Evolutionary conservation across 2,113 vertebrate genomes (phyloP).

Genomic region (Trinectes maculatus): DNA sequence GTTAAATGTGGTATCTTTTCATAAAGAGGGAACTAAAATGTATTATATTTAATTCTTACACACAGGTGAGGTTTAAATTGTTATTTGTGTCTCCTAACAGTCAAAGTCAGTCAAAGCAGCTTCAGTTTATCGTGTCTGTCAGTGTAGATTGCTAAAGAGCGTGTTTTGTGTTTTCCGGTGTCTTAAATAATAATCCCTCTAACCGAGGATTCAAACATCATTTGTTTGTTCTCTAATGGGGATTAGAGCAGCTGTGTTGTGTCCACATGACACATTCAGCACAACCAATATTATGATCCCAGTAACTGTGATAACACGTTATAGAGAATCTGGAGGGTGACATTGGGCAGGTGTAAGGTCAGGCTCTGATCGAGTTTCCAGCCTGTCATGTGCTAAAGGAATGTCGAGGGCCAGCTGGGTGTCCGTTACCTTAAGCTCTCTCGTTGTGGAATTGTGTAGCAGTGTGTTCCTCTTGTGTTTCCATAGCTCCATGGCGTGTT

Average conservation of each 20-base stretch:
- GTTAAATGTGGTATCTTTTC: not conserved
- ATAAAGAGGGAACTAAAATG: not conserved
- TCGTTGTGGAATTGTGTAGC: constrained; percentile 12
- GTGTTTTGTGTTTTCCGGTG: not conserved
- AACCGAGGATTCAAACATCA: constrained; percentile 9
- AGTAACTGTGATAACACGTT: constrained; percentile 52
- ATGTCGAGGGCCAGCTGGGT: constrained; percentile 51
- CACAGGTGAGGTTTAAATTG: not conserved
- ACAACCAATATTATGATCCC: constrained; percentile 38
- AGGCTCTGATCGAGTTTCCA: constrained; percentile 48
- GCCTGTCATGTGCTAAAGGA: constrained; percentile 48
- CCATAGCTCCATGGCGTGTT: constrained; percentile 92
- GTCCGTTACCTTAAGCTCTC: constrained; percentile 7
- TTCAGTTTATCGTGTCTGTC: not conserved
- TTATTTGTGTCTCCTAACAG: not conserved
- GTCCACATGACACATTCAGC: constrained; percentile 38
- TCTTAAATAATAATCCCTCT: not conserved
- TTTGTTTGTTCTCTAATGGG: constrained; percentile 16
- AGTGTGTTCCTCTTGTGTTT: constrained; percentile 52
- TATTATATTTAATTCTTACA: not conserved
- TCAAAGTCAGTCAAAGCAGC: not conserved
- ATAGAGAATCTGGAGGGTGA: constrained; percentile 48
- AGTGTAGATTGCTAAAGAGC: not conserved
- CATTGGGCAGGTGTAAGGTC: constrained; percentile 48
- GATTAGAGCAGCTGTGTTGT: constrained; percentile 49